Conservation (phyloP, 2,888 invertebrate genomes). For the Napeogenes sylphis region DNA sequence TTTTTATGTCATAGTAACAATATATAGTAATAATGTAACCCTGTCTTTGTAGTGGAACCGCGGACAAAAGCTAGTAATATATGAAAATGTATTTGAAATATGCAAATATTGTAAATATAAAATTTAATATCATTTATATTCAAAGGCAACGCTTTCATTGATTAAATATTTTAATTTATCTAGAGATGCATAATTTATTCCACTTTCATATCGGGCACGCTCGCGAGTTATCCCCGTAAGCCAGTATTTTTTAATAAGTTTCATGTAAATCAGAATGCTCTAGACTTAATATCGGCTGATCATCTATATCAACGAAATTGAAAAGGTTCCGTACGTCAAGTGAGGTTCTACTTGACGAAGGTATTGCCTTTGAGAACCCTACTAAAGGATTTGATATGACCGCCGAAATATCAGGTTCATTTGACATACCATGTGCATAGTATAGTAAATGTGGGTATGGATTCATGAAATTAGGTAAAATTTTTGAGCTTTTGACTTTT, state of each 20-base stretch:
- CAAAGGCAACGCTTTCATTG: conserved; percentile 13
- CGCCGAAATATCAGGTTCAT: conserved; percentile 50
- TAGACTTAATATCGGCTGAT: conserved; percentile 66
- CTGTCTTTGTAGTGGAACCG: no score
- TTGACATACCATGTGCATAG: conserved; percentile 1
- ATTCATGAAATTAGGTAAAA: conserved; percentile 1
- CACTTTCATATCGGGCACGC: conserved; percentile 43
- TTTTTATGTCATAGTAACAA: no score
- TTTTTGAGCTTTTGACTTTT: background rate
- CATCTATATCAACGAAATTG: conserved; percentile 60
- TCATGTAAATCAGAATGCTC: conserved; percentile 66
- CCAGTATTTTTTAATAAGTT: conserved; percentile 69
- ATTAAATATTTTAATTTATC: conserved; percentile 28
- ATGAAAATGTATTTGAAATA: no score
- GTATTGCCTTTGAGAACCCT: conserved; percentile 60
- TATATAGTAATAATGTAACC: no score
- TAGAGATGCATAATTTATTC: conserved; percentile 44
- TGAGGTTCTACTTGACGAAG: conserved; percentile 66
- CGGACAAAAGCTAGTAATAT: no score
- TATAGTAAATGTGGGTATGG: conserved; percentile 1
- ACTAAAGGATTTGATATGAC: conserved; percentile 57
- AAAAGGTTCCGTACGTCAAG: conserved; percentile 66
- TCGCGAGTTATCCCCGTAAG: conserved; percentile 34
- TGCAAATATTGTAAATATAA: background rate
- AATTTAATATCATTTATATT: conserved; percentile 11